Percentiles rank a stretch among this genome's conserved stretches.
Conservation (phyloP, 2,888 invertebrate species). For the Drosophila acutilabella region DNA sequence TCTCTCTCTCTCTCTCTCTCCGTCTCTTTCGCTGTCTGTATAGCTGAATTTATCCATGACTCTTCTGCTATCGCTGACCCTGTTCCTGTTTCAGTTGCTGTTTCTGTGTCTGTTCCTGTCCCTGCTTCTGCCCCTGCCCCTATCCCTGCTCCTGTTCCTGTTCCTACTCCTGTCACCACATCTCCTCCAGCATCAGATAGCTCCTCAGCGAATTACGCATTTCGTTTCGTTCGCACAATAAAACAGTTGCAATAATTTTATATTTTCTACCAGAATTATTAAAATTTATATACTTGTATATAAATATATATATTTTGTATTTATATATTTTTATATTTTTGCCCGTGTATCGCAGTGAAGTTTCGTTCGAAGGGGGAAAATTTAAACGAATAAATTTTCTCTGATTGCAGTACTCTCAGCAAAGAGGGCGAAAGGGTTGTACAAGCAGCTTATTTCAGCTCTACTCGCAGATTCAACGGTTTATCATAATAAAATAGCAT, state of each 20-base stretch:
- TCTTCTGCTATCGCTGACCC: neutral
- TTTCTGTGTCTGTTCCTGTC: neutral
- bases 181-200: no score
- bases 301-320: neutral
- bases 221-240: slow-evolving; percentile 7
- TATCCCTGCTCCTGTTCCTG: neutral
- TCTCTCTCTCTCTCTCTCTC: no score
- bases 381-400: slow-evolving; percentile 14
- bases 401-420: slow-evolving; percentile 9
- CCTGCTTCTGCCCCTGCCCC: neutral
- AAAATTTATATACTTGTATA: slow-evolving; percentile 18
- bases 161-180: no score
- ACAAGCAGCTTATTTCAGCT: neutral
- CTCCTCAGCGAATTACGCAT: slow-evolving; percentile 1
- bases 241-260: slow-evolving; percentile 29
- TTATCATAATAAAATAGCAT: slow-evolving; percentile 20
- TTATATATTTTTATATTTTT: neutral
- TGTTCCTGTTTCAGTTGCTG: neutral
- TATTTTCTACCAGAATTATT: slow-evolving; percentile 25
- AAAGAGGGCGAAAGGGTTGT: slow-evolving; percentile 1
- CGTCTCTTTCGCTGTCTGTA: no score
- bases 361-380: neutral
- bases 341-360: neutral
- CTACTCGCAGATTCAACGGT: slow-evolving; percentile 1
- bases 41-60: no score